Percentiles rank a stretch among this genome's conserved stretches.
phyloP scores from a whole-genome alignment of 2,113 vertebrate genomes.

The Coregonus clupeaformis region DNA sequence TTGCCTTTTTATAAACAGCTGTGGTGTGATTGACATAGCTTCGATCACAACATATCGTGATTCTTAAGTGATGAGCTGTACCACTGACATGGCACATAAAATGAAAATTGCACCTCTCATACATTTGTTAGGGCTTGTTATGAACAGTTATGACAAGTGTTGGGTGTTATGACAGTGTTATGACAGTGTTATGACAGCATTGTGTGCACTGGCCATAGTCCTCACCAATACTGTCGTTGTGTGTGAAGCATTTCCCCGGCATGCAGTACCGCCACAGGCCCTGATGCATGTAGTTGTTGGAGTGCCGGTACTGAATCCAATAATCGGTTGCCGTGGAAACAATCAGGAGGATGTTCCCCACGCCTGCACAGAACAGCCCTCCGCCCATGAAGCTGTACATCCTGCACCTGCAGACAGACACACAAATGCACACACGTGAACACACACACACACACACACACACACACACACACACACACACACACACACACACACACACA shows the following conservation, averaged over 20 bases:
- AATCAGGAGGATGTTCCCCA: conserved; percentile 76
- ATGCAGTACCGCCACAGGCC: conserved; percentile 73
- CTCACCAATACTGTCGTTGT: conserved; percentile 67
- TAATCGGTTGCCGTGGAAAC: conserved; percentile 82
- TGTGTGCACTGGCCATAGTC: not conserved
- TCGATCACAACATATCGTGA: too few relatives aligned
- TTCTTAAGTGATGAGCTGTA: too few relatives aligned
- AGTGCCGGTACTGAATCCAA: conserved; percentile 75
- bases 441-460: not conserved
- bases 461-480: too few relatives aligned
- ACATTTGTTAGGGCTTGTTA: not conserved
- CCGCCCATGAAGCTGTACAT: conserved; percentile 79
- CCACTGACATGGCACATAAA: too few relatives aligned
- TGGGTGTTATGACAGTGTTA: too few relatives aligned
- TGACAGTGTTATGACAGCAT: not conserved
- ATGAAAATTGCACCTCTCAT: too few relatives aligned
- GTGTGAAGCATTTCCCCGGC: conserved; percentile 68
- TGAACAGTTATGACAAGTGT: too few relatives aligned
- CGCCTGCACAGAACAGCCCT: conserved; percentile 75
- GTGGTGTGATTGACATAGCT: too few relatives aligned
- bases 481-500: conserved; percentile 4
- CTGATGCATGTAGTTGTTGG: conserved; percentile 73
- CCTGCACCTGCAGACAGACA: conserved; percentile 62
- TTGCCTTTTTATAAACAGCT: too few relatives aligned
- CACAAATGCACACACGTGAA: not conserved